Evolutionary conservation across 35 echinoderm and acorn worm species (phyloP).

Genomic region (Diadema setosum): DNA sequence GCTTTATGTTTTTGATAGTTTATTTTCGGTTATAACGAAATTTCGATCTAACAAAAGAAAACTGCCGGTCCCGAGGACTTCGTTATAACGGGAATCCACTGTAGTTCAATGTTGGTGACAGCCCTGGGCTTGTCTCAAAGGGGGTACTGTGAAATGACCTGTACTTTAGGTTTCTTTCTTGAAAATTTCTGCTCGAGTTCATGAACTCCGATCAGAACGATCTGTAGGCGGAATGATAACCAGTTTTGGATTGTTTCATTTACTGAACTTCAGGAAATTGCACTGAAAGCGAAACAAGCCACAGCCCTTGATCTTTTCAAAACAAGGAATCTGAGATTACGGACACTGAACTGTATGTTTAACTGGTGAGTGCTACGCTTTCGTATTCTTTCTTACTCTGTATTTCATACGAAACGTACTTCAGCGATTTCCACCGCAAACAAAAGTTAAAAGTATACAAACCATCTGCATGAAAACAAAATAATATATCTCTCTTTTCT

Average conservation of each 20-base stretch:
- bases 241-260: neutral
- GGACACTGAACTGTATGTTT: constrained; percentile 60
- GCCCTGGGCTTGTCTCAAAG: neutral
- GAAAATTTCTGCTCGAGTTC: neutral
- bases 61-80: too few relatives aligned
- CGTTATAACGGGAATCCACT: too few relatives aligned
- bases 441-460: neutral
- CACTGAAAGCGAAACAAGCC: neutral
- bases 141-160: neutral
- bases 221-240: neutral
- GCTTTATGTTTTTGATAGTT: too few relatives aligned
- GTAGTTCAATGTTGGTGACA: neutral
- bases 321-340: constrained; percentile 59
- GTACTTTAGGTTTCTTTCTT: neutral
- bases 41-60: too few relatives aligned
- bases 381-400: neutral
- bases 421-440: neutral
- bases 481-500: neutral
- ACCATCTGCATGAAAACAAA: neutral
- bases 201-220: neutral
- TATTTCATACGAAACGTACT: neutral
- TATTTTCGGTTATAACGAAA: too few relatives aligned
- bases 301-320: constrained; percentile 51
- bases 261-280: neutral
- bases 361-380: constrained; percentile 58